Base-by-base conservation (phyloP, 2,797 vertebrate genomes). In the Thalassophryne amazonica region DNA sequence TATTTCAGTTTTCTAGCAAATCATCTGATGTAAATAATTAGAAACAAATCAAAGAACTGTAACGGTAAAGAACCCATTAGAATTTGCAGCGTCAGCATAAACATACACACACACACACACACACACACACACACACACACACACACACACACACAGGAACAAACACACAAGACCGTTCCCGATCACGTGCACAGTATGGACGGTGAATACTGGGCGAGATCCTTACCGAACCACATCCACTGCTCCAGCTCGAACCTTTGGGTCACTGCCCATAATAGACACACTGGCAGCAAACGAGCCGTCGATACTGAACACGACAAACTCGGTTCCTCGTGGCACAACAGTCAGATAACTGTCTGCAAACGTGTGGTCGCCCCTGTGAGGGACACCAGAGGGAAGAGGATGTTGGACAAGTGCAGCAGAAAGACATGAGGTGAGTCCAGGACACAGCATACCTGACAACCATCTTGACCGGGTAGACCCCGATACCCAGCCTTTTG, bases 211-310 rank as follows among this genome's bases (percentile, higher is more conserved):
- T 18, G 47, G 2, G 14, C 8, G 0, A 18, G 19, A 34, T 35
- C 27, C 52, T 40, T 70, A 99, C 97, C 97, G 94, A 68, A 98
- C 97, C 36, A 99, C 96, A 0, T 99, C 97, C 31, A 98, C 97
- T 0, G 96, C 97, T 43, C 97, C 97, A 0, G 97, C 96, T 4
- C 97, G 88, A 45, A 99, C 97, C 83, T 99, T 98, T 29, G 97
- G 97, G 81, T 99, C 97, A 0, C 97, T 99, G 68, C 97, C 97
- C 97, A 99, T 99, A 76, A 99, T 98, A 22, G 97, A 99, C 23
- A 99, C 96, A 0, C 97, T 99, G 77, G 97, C 97, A 0, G 97
- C 96, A 6, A 99, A 99, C 6, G 97, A 98, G 7, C 97, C 96
- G 0, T 99, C 96, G 0, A 98, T 99, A 58, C 96, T 99, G 88